phyloP scores from a whole-genome alignment of 2,113 vertebrate species.

The Nerophis lumbriciformis region DNA sequence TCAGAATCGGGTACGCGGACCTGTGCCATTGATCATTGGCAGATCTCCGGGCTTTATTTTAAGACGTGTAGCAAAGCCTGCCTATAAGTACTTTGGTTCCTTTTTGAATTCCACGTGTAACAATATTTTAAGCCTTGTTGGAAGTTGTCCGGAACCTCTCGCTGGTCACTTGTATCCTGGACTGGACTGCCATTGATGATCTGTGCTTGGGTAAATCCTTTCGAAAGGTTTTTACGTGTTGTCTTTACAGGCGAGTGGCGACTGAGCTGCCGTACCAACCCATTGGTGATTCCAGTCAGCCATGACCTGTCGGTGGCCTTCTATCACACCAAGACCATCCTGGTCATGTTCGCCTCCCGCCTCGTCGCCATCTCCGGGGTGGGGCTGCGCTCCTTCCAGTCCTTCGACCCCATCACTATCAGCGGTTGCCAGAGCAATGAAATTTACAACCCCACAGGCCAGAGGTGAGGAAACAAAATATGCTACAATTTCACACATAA shows the following conservation, averaged over 20 bases:
- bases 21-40: too few species aligned
- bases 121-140: too few species aligned
- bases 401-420: constrained; percentile 97
- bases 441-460: constrained; percentile 92
- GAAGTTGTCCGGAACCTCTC: too few species aligned
- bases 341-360: constrained; percentile 85
- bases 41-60: too few species aligned
- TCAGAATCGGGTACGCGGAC: too few species aligned
- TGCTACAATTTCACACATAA: background rate
- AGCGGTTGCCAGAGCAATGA: constrained; percentile 96
- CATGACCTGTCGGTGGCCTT: constrained; percentile 97
- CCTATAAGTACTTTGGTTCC: too few species aligned
- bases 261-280: constrained; percentile 96
- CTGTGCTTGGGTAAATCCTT: background rate
- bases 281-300: constrained; percentile 94
- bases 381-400: constrained; percentile 95
- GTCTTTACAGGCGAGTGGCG: constrained; percentile 83
- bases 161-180: too few species aligned
- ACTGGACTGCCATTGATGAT: too few species aligned
- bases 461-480: constrained; percentile 81
- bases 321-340: constrained; percentile 92
- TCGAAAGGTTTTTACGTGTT: background rate
- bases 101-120: too few species aligned
- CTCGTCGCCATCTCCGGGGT: constrained; percentile 95
- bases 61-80: too few species aligned